Conservation (phyloP, 2,797 vertebrate species). For the Darevskia mixta region DNA sequence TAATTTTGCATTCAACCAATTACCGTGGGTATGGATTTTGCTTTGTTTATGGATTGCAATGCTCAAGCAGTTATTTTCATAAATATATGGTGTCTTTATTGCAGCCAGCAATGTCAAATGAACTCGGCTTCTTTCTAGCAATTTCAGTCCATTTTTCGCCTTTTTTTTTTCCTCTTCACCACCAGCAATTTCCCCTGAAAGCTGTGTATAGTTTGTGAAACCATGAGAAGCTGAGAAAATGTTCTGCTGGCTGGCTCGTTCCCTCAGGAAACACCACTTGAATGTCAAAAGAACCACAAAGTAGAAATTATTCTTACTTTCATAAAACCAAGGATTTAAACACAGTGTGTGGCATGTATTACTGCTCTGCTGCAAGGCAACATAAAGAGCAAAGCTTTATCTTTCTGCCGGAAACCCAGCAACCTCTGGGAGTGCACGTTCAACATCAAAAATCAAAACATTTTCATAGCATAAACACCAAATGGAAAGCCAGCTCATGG, state of each 20-base stretch:
- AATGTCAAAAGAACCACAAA: conserved; percentile 67
- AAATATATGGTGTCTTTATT: conserved; percentile 32
- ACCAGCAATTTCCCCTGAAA: conserved; percentile 54
- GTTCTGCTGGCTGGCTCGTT: conserved; percentile 32
- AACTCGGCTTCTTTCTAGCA: conserved; percentile 51
- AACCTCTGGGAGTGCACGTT: conserved; percentile 50
- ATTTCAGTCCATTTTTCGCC: conserved; percentile 42
- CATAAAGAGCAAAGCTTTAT: conserved; percentile 71
- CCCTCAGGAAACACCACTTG: conserved; percentile 52
- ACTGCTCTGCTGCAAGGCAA: conserved; percentile 57
- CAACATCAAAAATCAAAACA: conserved; percentile 75
- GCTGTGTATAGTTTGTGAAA: conserved; percentile 41
- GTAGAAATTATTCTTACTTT: conserved; percentile 61
- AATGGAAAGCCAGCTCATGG: conserved; percentile 72
- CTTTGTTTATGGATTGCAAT: conserved; percentile 29
- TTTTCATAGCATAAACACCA: conserved; percentile 59
- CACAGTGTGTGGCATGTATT: conserved; percentile 60
- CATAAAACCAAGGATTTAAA: conserved; percentile 65
- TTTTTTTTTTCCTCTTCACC: background rate
- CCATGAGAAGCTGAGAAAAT: conserved; percentile 62
- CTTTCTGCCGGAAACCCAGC: conserved; percentile 60
- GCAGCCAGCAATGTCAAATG: conserved; percentile 17
- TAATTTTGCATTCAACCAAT: conserved; percentile 32
- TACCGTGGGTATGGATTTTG: conserved; percentile 33
- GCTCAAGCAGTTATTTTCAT: conserved; percentile 35